phyloP scores from a whole-genome alignment of 2,113 vertebrate genomes.

The Phainopepla nitens region DNA sequence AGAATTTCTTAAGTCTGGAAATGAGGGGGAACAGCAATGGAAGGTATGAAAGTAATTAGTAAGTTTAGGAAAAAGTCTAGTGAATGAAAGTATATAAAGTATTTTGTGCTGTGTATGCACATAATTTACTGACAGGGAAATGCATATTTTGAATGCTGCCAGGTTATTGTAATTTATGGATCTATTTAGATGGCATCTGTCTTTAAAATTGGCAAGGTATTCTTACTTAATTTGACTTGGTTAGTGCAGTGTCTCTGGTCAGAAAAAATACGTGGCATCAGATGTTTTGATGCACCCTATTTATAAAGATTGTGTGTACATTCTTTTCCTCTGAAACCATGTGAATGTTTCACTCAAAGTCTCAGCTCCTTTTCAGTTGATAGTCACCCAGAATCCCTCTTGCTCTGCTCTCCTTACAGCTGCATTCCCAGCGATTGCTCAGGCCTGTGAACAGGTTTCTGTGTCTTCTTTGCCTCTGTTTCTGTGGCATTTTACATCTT shows the following conservation, averaged over 20 bases:
- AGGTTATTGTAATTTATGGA: not conserved
- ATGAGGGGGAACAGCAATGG: not conserved
- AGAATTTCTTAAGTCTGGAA: not conserved
- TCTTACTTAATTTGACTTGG: not conserved
- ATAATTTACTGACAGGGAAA: not conserved
- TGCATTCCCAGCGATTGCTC: not conserved
- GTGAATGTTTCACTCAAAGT: not conserved
- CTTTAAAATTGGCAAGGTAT: not conserved
- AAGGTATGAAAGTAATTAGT: not conserved
- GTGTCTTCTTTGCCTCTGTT: not conserved
- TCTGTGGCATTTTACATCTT: not conserved
- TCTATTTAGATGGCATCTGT: not conserved
- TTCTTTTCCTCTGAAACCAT: not conserved
- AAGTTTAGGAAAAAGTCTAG: not conserved
- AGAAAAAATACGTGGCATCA: not conserved
- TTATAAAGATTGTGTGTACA: not conserved
- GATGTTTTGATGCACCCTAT: not conserved
- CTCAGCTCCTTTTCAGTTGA: not conserved
- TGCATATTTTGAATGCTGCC: not conserved
- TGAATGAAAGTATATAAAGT: not conserved
- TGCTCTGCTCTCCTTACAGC: not conserved
- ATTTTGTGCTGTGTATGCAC: not conserved
- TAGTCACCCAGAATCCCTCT: not conserved
- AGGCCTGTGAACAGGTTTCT: not conserved
- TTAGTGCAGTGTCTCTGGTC: not conserved